Base-by-base conservation (phyloP, 2,888 invertebrate genomes). In the Drosophila anomelani region DNA sequence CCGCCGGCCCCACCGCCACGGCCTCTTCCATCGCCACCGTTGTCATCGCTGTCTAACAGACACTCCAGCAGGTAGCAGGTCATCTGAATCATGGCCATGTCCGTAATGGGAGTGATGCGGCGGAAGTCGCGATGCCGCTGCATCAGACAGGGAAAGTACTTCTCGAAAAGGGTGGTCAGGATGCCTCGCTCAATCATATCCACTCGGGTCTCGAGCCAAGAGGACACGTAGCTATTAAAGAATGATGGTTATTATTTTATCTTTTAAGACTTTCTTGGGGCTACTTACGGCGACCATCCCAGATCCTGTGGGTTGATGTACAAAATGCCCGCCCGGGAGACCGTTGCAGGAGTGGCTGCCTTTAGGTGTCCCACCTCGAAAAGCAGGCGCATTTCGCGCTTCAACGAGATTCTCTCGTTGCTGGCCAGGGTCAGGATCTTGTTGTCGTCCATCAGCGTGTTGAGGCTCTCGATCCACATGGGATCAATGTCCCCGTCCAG, bases 391-490 rank as follows among this genome's bases (percentile, higher is more conserved):
- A 98, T 98, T 23, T 95, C 94, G 61, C 96, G 95, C 0, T 97
- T 98, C 59, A 98, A 93, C 0, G 98, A 97, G 61, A 99, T 98
- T 63, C 98, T 94, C 92, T 98, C 98, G 89, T 98, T 98, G 92
- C 98, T 98, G 15, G 98, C 98, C 84, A 99, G 92, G 0, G 98
- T 98, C 75, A 99, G 91, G 13, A 98, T 97, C 94, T 98, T 98
- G 91, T 98, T 99, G 91, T 99, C 98, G 91, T 99, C 98, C 98
- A 99, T 98, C 51, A 98, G 95, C 17, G 98, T 98, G 91, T 99
- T 99, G 29, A 99, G 94, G 26, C 98, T 98, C 93, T 99, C 98
- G 86, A 99, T 98, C 98, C 98, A 99, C 91, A 92, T 92, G 60
- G 92, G 92, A 79, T 92, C 92, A 79, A 98, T 98, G 91, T 98